Evolutionary conservation across 1,140 invertebrate species (phyloP), one percentile per base, ranked within the genome.

Genomic region (Calephelis nemesis): DNA sequence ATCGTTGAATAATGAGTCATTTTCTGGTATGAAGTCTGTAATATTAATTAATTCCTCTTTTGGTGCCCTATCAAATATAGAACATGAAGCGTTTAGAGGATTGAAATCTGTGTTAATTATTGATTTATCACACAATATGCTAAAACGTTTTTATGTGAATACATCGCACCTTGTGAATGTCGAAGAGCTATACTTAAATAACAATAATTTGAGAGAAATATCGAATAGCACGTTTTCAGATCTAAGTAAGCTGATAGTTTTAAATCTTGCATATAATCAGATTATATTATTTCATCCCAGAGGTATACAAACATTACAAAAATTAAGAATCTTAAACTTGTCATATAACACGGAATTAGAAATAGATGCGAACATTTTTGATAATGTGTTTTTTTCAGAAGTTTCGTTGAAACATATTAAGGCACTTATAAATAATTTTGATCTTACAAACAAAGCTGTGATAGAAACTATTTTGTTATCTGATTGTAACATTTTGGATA

Each of bases 161-260:
- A 71, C 65, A 42, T 64, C 62, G 39, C 62, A 67, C 15, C 50
- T 71, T 5, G 15, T 9, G 49, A 45, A 45, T 10, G 13, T 71
- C 19, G n/a, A 50, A 40, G 50, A 71, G 64, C 19, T 71, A 63
- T 71, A 71, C 64, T 62, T 71, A 45, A 68, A 71, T 10, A 11
- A 71, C 45, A 71, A 71, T 15, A 67, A 67, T 12, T 60, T 71
- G 45, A 64, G 40, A 64, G 58, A 64, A 39, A 10, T 71, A 45
- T 67, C 50, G 6, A 50, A 45, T 19, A 62, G 15, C 13, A 71
- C 65, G 3, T 68, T 71, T 68, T 12, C 60, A 13, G 50, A 68
- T 64, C 54, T 71, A 30, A 13, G 7, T 4, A 8, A 45, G 40
- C 45, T 71, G 42, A 10, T 45, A 68, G 50, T 58, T 60, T 7